Base-by-base conservation (phyloP, 1,140 invertebrate genomes). In the Harpegnathos saltator region DNA sequence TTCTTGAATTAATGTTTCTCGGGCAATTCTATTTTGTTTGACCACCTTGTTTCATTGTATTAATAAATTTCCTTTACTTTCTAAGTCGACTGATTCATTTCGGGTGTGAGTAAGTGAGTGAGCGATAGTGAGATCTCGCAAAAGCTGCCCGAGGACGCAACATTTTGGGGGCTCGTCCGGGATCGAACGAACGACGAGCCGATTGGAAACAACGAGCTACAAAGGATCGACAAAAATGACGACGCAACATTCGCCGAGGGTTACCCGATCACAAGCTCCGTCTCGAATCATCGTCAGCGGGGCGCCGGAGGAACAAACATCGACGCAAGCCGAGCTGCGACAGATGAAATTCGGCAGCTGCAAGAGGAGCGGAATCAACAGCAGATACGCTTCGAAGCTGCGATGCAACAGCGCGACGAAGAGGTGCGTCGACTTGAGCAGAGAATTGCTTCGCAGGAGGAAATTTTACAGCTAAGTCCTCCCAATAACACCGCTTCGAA, bases 151-250 rank as follows among this genome's bases (percentile, higher is more conserved):
- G 4, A n/a, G 11, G 54, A 56, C 54, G 54, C 19, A 56, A 56
- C n/a, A 56, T 56, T 56, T 56, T 56, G 54, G 54, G 54, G 54
- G 54, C 54, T 56, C 54, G 54, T 56, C 54, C 54, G 54, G 54
- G 54, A 56, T 56, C 17, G 1, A n/a, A n/a, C 54, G 11, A 56
- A 7, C n/a, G 54, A n/a, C 5, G 52, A 54, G 52, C n/a, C n/a
- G 14, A 17, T 54, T 54, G 0, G 52, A n/a, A 17, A n/a, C 52
- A 17, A 54, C 52, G 54, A 56, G 54, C 54, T 56, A 56, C n/a
- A n/a, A 56, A 56, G n/a, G 17, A 56, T 56, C 5, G n/a, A n/a
- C n/a, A 9, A 56, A 7, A 7, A 56, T 56, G n/a, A 56, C n/a
- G 1, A 56, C n/a, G n/a, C 54, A 19, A 9, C 54, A 56, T 56